Evolutionary conservation across 2,888 invertebrate genomes (phyloP), one percentile per base, ranked within the genome.

Genomic region (Caenorhabditis sp.): DNA sequence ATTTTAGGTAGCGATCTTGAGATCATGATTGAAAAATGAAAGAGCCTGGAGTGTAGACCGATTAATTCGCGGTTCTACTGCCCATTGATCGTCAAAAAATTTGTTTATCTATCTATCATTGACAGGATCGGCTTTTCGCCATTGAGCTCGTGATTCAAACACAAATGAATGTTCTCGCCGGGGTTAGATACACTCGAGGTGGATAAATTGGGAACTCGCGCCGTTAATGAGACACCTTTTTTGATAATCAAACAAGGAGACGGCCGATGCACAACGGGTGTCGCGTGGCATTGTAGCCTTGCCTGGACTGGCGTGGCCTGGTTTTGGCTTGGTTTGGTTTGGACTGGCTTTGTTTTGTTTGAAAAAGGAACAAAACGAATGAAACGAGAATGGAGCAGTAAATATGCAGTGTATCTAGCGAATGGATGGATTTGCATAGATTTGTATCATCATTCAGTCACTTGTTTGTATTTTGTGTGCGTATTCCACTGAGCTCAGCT

Each of bases 61-160:
- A 77, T 77, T 77, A 64, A 69, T 77, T 62, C 69, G 68, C 68
- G 77, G 64, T 77, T 69, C 77, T 62, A 50, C 26, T 79, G 70
- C 76, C 67, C 61, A 18, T 50, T 3, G 18, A 70, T 9, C 32
- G 9, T 13, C 40, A 40, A 61, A 44, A 24, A 67, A 70, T 68
- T 61, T 80, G 70, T 80, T 80, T 80, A 80, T 80, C 72, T 80
- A 80, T 80, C 72, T 80, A 72, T 80, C 80, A 80, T 72, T 80
- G 70, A 70, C 70, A 64, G 67, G 72, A 80, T 68, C 47, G 68
- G 80, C 37, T 56, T n/a, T 50, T 35, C 50, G 53, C 56, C 20
- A 20, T 35, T 40, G 24, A 56, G 80, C 68, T 80, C 80, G 80
- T 80, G 80, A 80, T 72, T 80, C 80, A 80, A 80, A 80, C 64